Percentiles rank a stretch among this genome's conserved stretches.
These are phyloP conservation scores for Temnothorax nylanderi DNA, from an alignment of 1,140 invertebrate genomes.

Conservation along the genomic window DNA sequence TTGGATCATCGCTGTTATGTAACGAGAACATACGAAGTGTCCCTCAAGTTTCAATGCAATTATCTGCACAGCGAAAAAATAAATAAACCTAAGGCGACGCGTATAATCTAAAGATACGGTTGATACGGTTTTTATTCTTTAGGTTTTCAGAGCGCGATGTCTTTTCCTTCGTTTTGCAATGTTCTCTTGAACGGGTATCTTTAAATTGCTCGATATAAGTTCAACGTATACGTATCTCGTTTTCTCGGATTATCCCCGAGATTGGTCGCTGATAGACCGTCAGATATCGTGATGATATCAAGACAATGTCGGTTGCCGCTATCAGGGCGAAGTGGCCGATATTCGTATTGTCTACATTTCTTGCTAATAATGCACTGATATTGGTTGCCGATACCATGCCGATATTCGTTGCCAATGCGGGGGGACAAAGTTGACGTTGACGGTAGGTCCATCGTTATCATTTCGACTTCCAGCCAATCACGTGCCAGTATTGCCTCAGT, in stretches of 20 bases:
- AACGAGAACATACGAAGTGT: background rate
- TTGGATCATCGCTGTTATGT: conserved; percentile 5
- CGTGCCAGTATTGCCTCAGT: background rate
- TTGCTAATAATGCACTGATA: conserved; percentile 40
- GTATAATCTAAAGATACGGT: background rate
- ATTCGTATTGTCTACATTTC: conserved; percentile 32
- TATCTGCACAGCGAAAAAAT: background rate
- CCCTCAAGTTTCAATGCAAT: background rate
- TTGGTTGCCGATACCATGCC: conserved; percentile 42
- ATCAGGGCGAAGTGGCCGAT: background rate
- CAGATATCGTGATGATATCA: conserved; percentile 8
- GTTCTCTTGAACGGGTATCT: background rate
- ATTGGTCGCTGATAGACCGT: conserved; percentile 20
- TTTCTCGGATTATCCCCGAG: conserved; percentile 2
- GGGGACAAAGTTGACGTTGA: conserved; percentile 7
- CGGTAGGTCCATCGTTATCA: conserved; percentile 9
- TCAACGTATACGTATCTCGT: background rate
- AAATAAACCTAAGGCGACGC: background rate
- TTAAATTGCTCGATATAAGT: conserved; percentile 5
- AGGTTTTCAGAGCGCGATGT: background rate
- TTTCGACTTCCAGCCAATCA: conserved; percentile 24
- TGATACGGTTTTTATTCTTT: background rate
- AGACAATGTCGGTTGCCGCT: background rate
- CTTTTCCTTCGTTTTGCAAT: background rate
- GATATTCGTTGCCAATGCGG: conserved; percentile 25